Conservation (phyloP, 2,113 vertebrate species). For the Sardina pilchardus region DNA sequence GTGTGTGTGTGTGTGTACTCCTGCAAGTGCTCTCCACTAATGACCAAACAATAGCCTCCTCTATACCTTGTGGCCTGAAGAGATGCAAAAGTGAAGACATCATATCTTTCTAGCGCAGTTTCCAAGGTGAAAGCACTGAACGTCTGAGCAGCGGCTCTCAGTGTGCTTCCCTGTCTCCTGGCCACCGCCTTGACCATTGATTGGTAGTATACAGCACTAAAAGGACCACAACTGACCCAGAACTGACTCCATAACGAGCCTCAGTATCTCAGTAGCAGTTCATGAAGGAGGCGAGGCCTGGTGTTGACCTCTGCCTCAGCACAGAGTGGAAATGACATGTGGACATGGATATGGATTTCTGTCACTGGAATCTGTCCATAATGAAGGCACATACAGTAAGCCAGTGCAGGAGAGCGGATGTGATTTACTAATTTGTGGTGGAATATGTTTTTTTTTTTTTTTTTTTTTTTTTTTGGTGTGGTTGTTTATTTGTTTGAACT, state of each 20-base stretch:
- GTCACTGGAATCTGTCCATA: background rate
- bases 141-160: background rate
- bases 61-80: no score
- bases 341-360: background rate
- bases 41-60: background rate
- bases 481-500: background rate
- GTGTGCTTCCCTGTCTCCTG: background rate
- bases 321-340: background rate
- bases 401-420: background rate
- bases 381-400: background rate
- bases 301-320: background rate
- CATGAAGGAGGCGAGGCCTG: conserved; percentile 27
- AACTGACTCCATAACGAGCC: background rate
- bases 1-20: background rate
- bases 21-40: background rate
- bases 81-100: background rate
- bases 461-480: background rate
- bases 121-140: background rate
- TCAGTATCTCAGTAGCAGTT: background rate
- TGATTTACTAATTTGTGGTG: background rate
- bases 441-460: background rate
- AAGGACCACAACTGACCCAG: background rate
- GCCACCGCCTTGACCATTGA: no score
- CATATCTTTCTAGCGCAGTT: background rate
- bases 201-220: background rate